Conservation (phyloP, 2,888 invertebrate species). For the Tribolium freemani region DNA sequence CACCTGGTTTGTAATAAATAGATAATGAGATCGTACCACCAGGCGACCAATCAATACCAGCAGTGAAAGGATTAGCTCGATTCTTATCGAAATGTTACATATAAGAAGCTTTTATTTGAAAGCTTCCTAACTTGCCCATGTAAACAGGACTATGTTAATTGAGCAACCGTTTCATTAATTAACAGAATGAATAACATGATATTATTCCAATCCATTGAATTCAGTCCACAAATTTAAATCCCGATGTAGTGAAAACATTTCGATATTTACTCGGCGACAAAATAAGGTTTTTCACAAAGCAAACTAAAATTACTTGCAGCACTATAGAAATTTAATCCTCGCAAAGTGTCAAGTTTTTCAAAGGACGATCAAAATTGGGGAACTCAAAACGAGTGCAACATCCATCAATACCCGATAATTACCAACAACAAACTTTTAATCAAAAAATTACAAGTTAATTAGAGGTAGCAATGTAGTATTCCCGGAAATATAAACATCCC, state of each 20-base stretch:
- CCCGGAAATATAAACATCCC: not conserved
- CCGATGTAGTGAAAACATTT: not conserved
- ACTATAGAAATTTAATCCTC: not conserved
- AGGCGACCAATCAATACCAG: not conserved
- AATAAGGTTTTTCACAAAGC: not conserved
- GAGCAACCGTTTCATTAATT: not conserved
- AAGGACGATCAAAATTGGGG: not conserved
- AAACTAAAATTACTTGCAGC: not conserved
- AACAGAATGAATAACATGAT: not conserved
- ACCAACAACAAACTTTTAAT: not conserved
- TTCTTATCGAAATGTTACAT: not conserved
- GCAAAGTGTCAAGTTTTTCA: not conserved
- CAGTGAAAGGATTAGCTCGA: not conserved
- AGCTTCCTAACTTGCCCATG: not conserved
- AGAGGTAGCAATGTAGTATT: not conserved
- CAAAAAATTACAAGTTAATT: not conserved
- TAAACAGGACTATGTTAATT: not conserved
- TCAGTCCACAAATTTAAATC: not conserved
- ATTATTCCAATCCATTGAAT: not conserved
- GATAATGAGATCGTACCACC: not conserved
- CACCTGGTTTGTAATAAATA: not conserved
- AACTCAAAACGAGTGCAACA: not conserved
- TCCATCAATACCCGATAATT: no score
- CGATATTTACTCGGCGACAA: not conserved
- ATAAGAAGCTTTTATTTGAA: not conserved